Conservation (phyloP, 2,113 vertebrate species). For the Onychostruthus taczanowskii region DNA sequence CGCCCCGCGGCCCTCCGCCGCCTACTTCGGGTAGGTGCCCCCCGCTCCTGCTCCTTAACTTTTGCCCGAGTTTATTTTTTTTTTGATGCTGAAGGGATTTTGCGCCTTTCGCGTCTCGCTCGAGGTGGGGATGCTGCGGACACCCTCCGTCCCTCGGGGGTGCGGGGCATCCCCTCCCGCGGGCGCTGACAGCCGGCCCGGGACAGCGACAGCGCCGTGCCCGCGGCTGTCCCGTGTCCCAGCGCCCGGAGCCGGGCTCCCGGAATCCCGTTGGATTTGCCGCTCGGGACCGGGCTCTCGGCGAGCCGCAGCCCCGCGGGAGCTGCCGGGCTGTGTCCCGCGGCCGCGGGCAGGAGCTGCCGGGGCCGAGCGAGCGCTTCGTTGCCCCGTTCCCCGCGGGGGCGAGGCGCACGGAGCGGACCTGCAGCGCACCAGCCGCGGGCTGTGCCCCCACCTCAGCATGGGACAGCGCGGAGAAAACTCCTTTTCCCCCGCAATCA, state of each 20-base stretch:
- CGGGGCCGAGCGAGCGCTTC: not conserved
- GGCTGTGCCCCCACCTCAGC: fast-evolving
- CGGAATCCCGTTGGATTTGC: not conserved
- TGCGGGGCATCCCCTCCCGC: not conserved
- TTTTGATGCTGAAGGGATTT: too few relatives aligned
- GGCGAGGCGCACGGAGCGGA: not conserved
- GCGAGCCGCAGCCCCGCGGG: too few relatives aligned
- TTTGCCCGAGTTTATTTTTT: not conserved
- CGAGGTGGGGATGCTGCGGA: not conserved
- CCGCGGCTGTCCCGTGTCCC: not conserved
- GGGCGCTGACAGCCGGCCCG: not conserved
- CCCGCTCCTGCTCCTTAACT: not conserved
- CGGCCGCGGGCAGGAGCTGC: not conserved
- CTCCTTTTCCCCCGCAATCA: fast-evolving
- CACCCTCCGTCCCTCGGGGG: too few relatives aligned
- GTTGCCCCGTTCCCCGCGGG: not conserved
- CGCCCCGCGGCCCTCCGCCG: slow-evolving; percentile 78
- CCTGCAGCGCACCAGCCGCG: fast-evolving
- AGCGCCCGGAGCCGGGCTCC: not conserved
- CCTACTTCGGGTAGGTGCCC: slow-evolving; percentile 85
- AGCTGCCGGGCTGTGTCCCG: not conserved
- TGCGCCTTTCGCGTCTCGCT: not conserved
- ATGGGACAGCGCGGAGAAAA: not conserved
- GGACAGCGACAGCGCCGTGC: not conserved
- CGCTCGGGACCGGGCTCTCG: not conserved